Evolutionary conservation across 2,888 invertebrate genomes (phyloP).

Genomic region (Mesorhabditis spiculigera): DNA sequence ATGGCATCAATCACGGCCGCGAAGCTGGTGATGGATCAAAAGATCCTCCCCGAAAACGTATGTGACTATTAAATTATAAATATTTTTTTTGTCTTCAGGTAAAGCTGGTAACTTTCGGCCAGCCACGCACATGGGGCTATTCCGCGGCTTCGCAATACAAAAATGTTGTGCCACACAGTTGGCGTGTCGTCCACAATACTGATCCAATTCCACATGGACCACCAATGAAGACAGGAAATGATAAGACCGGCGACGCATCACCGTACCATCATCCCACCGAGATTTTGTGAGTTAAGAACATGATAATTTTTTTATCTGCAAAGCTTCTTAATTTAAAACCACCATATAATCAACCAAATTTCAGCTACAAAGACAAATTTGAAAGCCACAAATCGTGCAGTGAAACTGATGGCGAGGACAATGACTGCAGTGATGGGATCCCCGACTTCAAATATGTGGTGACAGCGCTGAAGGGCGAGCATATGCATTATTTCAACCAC

Average conservation of each 20-base stretch:
- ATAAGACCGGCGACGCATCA: slow-evolving; percentile 19
- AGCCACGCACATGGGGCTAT: slow-evolving; percentile 32
- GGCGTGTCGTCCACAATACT: slow-evolving; percentile 29
- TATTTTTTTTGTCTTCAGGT: slow-evolving; percentile 16
- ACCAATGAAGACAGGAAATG: slow-evolving; percentile 23
- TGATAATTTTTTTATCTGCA: neutral
- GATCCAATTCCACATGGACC: slow-evolving; percentile 38
- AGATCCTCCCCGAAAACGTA: neutral
- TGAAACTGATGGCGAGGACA: slow-evolving; percentile 28
- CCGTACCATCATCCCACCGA: slow-evolving; percentile 37
- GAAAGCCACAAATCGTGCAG: slow-evolving; percentile 23
- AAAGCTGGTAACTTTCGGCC: slow-evolving; percentile 32
- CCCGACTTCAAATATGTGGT: slow-evolving; percentile 1
- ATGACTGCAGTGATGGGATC: slow-evolving; percentile 27
- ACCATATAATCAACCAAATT: neutral
- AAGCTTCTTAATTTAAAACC: neutral
- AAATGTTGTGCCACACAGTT: slow-evolving; percentile 29
- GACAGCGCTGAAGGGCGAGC: slow-evolving; percentile 18
- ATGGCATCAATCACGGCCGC: slow-evolving; percentile 34
- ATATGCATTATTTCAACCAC: slow-evolving; percentile 34
- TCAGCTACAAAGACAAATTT: slow-evolving; percentile 34
- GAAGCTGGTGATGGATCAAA: slow-evolving; percentile 21
- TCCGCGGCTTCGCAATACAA: slow-evolving; percentile 5
- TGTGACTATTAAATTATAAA: neutral
- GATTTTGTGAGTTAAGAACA: slow-evolving; percentile 21